Evolutionary conservation across 2,888 invertebrate genomes (phyloP).

Genomic region (Hymenopus coronatus): DNA sequence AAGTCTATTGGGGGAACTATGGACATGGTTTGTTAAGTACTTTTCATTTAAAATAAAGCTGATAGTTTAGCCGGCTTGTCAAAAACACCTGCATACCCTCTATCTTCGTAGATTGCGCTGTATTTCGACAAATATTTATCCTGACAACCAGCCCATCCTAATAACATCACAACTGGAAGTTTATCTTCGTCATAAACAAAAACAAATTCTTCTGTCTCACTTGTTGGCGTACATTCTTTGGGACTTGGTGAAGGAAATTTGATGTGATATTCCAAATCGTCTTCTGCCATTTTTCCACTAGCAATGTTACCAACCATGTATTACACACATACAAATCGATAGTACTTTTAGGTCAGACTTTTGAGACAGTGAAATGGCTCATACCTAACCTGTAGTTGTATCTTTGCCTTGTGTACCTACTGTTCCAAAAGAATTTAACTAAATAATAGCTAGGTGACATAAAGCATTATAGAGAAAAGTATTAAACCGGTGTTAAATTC

Average conservation of each 20-base stretch:
- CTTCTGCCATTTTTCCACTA: constrained; percentile 39
- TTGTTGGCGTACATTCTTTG: constrained; percentile 37
- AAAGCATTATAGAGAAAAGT: no score
- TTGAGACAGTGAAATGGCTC: no score
- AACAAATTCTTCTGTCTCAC: constrained; percentile 49
- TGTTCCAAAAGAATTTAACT: no score
- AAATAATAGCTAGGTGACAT: no score
- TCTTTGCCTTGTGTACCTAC: no score
- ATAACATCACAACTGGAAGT: constrained; percentile 65
- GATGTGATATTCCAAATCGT: constrained; percentile 60
- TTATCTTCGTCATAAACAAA: constrained; percentile 59
- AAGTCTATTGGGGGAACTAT: not conserved
- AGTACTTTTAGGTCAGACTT: no score
- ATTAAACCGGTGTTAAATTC: no score
- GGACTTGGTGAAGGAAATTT: constrained; percentile 56
- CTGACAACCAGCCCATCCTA: constrained; percentile 79
- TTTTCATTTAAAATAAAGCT: not conserved
- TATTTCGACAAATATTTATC: constrained; percentile 76
- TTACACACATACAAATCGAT: no score
- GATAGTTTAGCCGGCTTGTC: not conserved
- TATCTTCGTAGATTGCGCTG: constrained; percentile 72
- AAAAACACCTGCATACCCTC: constrained; percentile 55
- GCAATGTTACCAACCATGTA: no score
- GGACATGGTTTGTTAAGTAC: not conserved
- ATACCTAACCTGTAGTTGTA: no score